Evolutionary conservation across 2,113 vertebrate genomes (phyloP).

Genomic region (Dasyprocta punctata): DNA sequence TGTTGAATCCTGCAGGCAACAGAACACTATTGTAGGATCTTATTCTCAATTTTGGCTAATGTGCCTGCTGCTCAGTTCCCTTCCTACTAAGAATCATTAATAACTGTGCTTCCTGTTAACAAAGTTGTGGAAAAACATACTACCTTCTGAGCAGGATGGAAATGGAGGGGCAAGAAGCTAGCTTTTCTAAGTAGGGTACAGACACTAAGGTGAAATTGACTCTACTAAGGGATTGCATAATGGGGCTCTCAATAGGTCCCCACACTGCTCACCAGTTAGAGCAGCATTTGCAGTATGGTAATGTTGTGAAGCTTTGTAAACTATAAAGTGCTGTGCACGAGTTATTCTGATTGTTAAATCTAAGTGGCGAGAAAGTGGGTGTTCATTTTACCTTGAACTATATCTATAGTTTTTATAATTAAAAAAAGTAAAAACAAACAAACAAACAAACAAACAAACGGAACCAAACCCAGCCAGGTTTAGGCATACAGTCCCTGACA

Average conservation of each 20-base stretch:
- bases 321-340: not conserved
- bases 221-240: not conserved
- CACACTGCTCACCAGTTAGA: not conserved
- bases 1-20: not conserved
- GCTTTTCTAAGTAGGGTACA: not conserved
- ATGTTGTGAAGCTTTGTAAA: not conserved
- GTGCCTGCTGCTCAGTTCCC: not conserved
- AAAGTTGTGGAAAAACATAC: no score
- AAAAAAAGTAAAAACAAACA: not conserved
- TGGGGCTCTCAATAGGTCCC: not conserved
- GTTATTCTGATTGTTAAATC: conserved; percentile 3
- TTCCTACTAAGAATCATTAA: not conserved
- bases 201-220: not conserved
- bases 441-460: not conserved
- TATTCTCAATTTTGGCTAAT: not conserved
- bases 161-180: not conserved
- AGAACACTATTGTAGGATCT: not conserved
- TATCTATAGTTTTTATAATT: not conserved
- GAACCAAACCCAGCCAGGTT: not conserved
- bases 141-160: not conserved
- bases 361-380: not conserved
- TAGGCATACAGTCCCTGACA: not conserved
- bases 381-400: not conserved
- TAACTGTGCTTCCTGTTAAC: not conserved
- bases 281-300: not conserved